phyloP scores from a whole-genome alignment of 2,113 vertebrate genomes.

The Heliornis fulica region DNA sequence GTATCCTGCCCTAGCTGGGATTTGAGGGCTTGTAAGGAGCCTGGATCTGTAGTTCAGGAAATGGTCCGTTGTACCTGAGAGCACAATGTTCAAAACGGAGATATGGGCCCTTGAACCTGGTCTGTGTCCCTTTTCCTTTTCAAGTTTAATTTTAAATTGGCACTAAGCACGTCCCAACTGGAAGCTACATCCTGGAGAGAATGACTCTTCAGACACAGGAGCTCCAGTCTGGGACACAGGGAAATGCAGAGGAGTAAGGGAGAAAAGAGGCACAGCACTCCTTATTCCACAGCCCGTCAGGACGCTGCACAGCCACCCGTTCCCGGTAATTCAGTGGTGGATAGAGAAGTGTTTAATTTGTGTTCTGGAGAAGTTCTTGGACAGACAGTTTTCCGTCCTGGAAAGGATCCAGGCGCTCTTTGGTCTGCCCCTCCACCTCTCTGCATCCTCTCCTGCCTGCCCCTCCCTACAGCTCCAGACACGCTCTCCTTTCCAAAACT shows the following conservation, averaged over 20 bases:
- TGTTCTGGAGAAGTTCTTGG: background rate
- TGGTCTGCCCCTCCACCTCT: background rate
- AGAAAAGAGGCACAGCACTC: background rate
- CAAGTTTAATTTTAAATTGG: background rate
- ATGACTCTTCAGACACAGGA: background rate
- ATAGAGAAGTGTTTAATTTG: background rate
- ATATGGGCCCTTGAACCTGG: background rate
- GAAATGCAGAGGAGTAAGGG: background rate
- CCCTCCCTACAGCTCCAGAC: background rate
- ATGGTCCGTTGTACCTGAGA: background rate
- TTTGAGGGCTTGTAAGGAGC: background rate
- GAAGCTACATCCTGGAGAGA: background rate
- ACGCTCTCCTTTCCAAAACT: conserved; percentile 56
- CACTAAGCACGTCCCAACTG: background rate
- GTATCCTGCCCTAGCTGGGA: background rate
- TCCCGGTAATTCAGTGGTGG: background rate
- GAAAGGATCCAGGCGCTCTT: background rate
- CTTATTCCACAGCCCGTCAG: background rate
- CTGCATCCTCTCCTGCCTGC: background rate
- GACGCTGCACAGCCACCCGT: background rate
- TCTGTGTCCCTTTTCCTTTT: background rate
- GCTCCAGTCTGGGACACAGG: background rate
- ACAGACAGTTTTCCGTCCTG: conserved; percentile 18
- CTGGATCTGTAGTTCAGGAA: background rate
- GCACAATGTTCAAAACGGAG: background rate